phyloP scores from a whole-genome alignment of 30 jellyfish, hydroid and myxozoan species.

The Aurelia coerulea region DNA sequence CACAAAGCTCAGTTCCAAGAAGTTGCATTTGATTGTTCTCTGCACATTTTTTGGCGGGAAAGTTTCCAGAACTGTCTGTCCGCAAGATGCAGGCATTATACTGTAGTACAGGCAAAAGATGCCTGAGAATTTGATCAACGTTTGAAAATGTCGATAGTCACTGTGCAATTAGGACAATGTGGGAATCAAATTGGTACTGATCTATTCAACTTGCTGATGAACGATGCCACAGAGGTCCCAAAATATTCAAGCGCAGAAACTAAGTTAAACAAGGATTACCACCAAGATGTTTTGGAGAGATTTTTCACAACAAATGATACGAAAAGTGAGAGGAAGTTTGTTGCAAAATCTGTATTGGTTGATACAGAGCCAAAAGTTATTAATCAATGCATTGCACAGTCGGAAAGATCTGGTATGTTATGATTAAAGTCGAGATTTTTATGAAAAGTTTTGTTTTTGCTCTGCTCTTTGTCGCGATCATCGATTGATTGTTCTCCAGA shows the following conservation, averaged over 20 bases:
- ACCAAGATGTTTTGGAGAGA: conserved; percentile 55
- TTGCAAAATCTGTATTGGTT: conserved; percentile 86
- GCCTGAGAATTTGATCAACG: no score
- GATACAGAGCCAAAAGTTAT: conserved; percentile 94
- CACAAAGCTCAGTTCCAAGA: no score
- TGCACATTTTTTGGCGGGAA: neutral
- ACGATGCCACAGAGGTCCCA: conserved; percentile 77
- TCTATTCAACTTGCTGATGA: conserved; percentile 54
- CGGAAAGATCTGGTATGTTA: conserved; percentile 57
- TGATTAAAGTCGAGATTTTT: neutral
- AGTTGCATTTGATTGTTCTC: no score
- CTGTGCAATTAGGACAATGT: conserved; percentile 97
- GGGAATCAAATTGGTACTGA: conserved; percentile 95
- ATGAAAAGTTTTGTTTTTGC: no score
- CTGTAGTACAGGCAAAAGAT: no score
- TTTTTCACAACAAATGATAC: conserved; percentile 56
- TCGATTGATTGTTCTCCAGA: no score
- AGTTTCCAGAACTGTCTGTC: neutral
- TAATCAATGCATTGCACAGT: conserved; percentile 40
- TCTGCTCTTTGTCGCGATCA: no score
- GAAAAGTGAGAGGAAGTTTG: neutral
- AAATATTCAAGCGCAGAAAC: conserved; percentile 30
- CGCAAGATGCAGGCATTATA: no score
- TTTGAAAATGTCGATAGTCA: conserved; percentile 74
- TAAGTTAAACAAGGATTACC: conserved; percentile 34